phyloP scores from a whole-genome alignment of 2,888 invertebrate species.

The Tenthredo livida region DNA sequence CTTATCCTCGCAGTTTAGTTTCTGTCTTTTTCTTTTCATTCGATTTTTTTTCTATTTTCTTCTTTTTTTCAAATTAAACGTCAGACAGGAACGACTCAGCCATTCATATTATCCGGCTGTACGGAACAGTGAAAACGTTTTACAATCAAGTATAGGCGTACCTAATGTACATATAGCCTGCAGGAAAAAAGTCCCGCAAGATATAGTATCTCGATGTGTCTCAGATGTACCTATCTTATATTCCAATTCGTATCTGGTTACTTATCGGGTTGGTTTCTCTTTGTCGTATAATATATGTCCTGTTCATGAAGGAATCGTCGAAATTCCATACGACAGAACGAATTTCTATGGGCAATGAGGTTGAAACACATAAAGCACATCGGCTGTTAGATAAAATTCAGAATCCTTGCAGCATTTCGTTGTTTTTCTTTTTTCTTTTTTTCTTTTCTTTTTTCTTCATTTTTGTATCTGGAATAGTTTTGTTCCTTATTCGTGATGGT shows the following conservation, averaged over 20 bases:
- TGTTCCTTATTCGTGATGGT: background rate
- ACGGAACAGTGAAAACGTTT: background rate
- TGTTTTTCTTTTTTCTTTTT: background rate
- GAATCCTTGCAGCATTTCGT: background rate
- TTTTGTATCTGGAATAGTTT: conserved; percentile 18
- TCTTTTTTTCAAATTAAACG: background rate
- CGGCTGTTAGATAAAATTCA: background rate
- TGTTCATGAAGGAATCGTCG: background rate
- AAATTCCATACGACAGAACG: background rate
- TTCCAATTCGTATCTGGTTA: conserved; percentile 29
- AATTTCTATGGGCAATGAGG: conserved; percentile 1
- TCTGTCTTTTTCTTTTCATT: background rate
- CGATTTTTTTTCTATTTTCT: background rate
- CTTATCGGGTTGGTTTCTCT: conserved; percentile 5
- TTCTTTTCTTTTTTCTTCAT: background rate
- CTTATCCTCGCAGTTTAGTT: conserved; percentile 29
- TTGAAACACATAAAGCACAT: background rate
- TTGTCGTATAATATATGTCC: conserved; percentile 17
- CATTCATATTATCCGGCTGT: background rate
- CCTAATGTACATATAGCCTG: background rate
- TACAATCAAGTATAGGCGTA: background rate
- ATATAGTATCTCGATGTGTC: background rate
- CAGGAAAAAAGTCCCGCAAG: background rate
- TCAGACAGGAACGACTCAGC: background rate
- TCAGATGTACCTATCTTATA: conserved; percentile 12